Conservation (phyloP, 2,797 vertebrate genomes). For the Bovichtus diacanthus region DNA sequence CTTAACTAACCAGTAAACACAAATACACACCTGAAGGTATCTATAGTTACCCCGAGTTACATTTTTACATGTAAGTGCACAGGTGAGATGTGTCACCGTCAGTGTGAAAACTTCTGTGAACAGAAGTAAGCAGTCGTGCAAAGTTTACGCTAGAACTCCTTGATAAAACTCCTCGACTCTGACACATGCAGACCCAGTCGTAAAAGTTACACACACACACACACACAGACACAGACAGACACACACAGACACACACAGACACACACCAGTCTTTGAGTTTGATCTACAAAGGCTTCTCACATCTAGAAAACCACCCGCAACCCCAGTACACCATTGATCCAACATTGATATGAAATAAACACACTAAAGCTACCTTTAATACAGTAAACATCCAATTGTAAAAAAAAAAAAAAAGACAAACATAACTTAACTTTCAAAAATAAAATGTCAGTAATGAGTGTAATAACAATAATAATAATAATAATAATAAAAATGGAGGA, state of each 20-base stretch:
- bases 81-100: constrained; percentile 57
- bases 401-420: constrained; percentile 57
- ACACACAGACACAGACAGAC: constrained; percentile 57
- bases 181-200: constrained; percentile 39
- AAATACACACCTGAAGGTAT: constrained; percentile 69
- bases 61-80: constrained; percentile 59
- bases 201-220: constrained; percentile 64
- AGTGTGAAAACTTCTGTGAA: constrained; percentile 38
- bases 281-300: constrained; percentile 75
- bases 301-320: constrained; percentile 63
- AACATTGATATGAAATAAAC: constrained; percentile 51
- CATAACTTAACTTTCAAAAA: constrained; percentile 74
- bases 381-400: constrained; percentile 63
- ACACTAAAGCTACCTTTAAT: constrained; percentile 51
- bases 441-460: constrained; percentile 54
- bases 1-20: constrained; percentile 48
- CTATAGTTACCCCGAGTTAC: constrained; percentile 70
- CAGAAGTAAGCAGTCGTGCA: constrained; percentile 23
- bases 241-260: constrained; percentile 23
- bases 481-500: constrained; percentile 37
- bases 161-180: constrained; percentile 36
- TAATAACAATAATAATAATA: too few species aligned
- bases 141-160: constrained; percentile 29
- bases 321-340: constrained; percentile 56
- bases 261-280: constrained; percentile 71